A percentile compares a stretch with the other conserved stretches of the same genome.
phyloP scores from a whole-genome alignment of 2,113 vertebrate genomes.

The Pluvianellus socialis region DNA sequence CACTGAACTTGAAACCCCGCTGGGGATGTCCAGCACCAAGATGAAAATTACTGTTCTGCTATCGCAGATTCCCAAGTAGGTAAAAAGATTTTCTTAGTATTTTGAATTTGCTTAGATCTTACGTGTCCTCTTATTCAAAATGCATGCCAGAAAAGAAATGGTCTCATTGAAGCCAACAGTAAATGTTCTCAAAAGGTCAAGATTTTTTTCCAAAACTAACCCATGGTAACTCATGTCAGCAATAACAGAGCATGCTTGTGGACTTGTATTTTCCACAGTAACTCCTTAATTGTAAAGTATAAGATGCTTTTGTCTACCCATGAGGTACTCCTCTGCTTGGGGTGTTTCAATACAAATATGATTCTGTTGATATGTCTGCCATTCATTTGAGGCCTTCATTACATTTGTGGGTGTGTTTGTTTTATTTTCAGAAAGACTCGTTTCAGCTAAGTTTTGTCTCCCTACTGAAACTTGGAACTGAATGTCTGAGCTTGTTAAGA shows the following conservation, averaged over 20 bases:
- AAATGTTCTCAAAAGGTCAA: neutral
- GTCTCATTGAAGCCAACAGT: neutral
- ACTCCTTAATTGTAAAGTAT: neutral
- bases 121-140: neutral
- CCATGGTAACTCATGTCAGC: neutral
- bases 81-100: neutral
- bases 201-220: neutral
- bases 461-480: neutral
- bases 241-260: neutral
- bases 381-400: neutral
- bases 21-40: neutral
- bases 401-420: neutral
- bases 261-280: neutral
- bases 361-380: neutral
- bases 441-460: neutral
- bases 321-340: neutral
- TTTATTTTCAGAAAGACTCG: no score
- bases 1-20: neutral
- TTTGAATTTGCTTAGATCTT: neutral
- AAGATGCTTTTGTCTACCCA: neutral
- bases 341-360: neutral
- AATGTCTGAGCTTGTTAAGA: neutral
- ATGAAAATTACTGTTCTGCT: neutral
- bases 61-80: neutral
- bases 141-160: neutral